These are phyloP conservation scores for Actinernus sp. DNA, from an alignment of 92 coral and sea anemone genomes.

Conservation along the genomic window DNA sequence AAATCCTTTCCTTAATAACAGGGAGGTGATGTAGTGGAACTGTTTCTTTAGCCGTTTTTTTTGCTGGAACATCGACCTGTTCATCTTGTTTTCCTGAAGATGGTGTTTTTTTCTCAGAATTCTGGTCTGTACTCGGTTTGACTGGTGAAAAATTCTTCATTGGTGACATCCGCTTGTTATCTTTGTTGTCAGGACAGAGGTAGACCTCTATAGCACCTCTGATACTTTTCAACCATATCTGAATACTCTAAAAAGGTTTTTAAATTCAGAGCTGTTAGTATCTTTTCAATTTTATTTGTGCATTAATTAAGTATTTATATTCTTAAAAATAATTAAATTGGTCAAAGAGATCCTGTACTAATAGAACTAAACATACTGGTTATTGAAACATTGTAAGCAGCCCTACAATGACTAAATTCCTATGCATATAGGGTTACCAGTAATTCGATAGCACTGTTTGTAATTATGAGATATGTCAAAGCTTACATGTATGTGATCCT, in stretches of 20 bases:
- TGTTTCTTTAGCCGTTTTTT: constrained; percentile 11
- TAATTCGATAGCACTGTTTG: no score
- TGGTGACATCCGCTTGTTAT: constrained; percentile 59
- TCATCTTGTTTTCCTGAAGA: background rate
- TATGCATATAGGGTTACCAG: no score
- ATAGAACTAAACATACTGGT: no score
- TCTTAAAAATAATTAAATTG: no score
- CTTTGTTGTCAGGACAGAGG: constrained; percentile 94
- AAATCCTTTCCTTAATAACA: constrained; percentile 14
- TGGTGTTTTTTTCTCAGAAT: background rate
- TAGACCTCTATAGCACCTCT: constrained; percentile 94
- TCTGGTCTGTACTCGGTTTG: background rate
- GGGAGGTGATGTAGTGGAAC: constrained; percentile 13
- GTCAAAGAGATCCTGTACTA: no score
- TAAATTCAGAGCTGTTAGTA: no score
- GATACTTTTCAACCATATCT: constrained; percentile 92
- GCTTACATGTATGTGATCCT: no score
- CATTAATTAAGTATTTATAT: no score
- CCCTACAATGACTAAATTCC: no score
- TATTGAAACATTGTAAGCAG: no score
- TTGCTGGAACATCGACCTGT: background rate
- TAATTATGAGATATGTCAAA: no score
- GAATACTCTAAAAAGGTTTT: constrained; percentile 87
- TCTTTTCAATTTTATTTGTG: no score
- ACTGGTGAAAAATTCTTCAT: constrained; percentile 86